Conservation (phyloP, 1,140 invertebrate species). For the Drosophila orosa region DNA sequence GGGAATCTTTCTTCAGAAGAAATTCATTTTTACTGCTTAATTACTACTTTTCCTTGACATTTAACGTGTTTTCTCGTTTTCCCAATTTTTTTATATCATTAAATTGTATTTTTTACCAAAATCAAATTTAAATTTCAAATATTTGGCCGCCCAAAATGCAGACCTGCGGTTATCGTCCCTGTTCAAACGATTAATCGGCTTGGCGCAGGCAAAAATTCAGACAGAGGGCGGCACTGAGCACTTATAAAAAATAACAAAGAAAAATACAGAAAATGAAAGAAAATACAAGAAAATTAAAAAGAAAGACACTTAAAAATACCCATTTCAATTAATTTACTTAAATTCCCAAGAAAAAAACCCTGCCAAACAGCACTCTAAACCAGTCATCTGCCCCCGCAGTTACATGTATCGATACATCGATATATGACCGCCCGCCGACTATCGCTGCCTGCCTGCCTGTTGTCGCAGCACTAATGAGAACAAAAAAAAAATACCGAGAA, state of each 20-base stretch:
- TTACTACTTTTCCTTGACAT: neutral
- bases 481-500: constrained; percentile 28
- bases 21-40: too few species aligned
- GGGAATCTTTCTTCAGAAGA: too few species aligned
- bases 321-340: too few species aligned
- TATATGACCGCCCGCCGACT: neutral
- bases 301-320: neutral
- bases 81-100: too few species aligned
- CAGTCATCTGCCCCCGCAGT: neutral
- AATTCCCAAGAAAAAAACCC: too few species aligned
- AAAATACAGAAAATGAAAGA: neutral
- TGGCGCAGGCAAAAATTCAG: neutral
- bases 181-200: constrained; percentile 6
- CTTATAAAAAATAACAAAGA: neutral
- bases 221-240: neutral
- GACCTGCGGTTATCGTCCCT: neutral
- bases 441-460: constrained; percentile 12
- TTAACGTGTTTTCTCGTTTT: neutral
- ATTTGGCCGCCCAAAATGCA: neutral
- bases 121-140: constrained; percentile 11
- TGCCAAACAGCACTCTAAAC: neutral
- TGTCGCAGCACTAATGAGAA: constrained; percentile 13
- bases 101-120: too few species aligned
- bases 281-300: too few species aligned
- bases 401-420: constrained; percentile 16